These are phyloP conservation scores for Cichlasoma orientale DNA, from an alignment of 2,797 vertebrate genomes.

Conservation along the genomic window DNA sequence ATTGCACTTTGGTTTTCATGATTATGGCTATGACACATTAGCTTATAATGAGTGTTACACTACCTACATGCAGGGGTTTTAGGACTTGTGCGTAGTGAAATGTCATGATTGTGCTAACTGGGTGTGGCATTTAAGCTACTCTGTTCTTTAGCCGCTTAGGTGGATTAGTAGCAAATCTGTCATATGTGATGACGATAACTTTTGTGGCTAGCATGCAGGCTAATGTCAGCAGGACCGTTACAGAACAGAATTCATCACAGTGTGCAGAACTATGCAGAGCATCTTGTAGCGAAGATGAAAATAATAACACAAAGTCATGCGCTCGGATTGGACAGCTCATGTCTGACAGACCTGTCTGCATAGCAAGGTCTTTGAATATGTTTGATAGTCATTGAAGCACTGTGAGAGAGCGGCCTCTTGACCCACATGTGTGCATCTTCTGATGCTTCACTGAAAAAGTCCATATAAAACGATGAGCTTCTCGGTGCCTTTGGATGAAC, in stretches of 20 bases:
- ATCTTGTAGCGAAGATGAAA: too few species aligned
- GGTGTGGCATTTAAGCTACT: background rate
- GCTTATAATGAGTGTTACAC: background rate
- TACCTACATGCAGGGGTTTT: background rate
- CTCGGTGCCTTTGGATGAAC: too few species aligned
- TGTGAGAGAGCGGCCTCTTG: too few species aligned
- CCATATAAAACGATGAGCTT: too few species aligned
- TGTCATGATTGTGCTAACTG: background rate
- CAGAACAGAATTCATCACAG: background rate
- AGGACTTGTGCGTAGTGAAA: background rate
- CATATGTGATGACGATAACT: background rate
- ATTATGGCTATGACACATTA: background rate
- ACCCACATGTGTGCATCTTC: too few species aligned
- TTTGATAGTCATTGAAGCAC: too few species aligned
- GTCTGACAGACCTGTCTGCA: too few species aligned
- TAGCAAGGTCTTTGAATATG: too few species aligned
- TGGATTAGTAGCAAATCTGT: background rate
- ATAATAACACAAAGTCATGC: too few species aligned
- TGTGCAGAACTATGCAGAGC: too few species aligned
- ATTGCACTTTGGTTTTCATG: background rate
- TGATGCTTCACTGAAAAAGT: too few species aligned
- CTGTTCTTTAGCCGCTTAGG: background rate
- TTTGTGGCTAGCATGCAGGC: background rate
- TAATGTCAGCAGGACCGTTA: background rate
- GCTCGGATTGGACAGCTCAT: too few species aligned